These are phyloP conservation scores for Nipponacmea schrenckii DNA, from an alignment of 2,888 invertebrate species.

Conservation along the genomic window DNA sequence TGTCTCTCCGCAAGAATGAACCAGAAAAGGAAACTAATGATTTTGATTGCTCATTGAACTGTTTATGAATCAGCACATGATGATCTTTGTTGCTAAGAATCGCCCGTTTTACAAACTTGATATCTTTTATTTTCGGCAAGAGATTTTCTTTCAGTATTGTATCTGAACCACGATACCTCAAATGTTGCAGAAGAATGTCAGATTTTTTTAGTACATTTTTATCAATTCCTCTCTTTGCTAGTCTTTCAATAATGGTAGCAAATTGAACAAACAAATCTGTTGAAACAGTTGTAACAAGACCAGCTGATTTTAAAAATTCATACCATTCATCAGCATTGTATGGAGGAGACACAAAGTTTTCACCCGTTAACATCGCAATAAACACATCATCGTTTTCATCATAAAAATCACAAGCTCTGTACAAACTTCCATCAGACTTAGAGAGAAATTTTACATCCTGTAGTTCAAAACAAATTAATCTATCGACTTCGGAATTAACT, in stretches of 20 bases:
- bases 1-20: background rate
- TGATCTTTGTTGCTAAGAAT: background rate
- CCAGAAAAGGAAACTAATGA: slow-evolving; percentile 16
- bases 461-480: slow-evolving; percentile 28
- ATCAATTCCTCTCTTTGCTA: slow-evolving; percentile 19
- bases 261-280: slow-evolving; percentile 27
- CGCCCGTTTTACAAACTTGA: slow-evolving; percentile 24
- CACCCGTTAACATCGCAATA: slow-evolving; percentile 35
- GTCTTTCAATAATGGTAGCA: slow-evolving; percentile 25
- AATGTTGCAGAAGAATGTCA: slow-evolving; percentile 16
- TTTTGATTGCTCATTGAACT: slow-evolving; percentile 1
- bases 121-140: slow-evolving; percentile 13
- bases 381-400: slow-evolving; percentile 41
- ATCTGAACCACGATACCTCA: slow-evolving; percentile 13
- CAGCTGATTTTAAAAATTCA: slow-evolving; percentile 26
- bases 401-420: slow-evolving; percentile 41
- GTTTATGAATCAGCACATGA: slow-evolving; percentile 5
- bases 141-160: slow-evolving; percentile 10
- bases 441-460: slow-evolving; percentile 31
- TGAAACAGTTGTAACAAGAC: slow-evolving; percentile 28
- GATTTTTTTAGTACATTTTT: slow-evolving; percentile 18
- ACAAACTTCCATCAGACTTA: slow-evolving; percentile 29
- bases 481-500: slow-evolving; percentile 11
- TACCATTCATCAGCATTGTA: slow-evolving; percentile 13
- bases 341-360: slow-evolving; percentile 36